A percentile compares a stretch with the other conserved stretches of the same genome.
Evolutionary conservation across 2,888 invertebrate genomes (phyloP).

Genomic region (Synergus gifuensis): DNA sequence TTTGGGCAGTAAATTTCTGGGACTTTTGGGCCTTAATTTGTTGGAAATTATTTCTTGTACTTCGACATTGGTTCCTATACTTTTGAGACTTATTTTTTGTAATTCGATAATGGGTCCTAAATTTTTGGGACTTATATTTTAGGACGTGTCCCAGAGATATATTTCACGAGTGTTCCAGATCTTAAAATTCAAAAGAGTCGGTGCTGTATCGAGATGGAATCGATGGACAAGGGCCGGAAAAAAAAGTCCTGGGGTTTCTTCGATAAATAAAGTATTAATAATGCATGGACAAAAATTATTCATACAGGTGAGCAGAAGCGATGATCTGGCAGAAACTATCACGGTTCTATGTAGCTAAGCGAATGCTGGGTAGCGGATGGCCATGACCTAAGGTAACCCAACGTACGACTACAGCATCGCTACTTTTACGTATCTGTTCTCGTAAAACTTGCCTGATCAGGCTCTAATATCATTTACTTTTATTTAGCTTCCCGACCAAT

Average conservation of each 20-base stretch:
- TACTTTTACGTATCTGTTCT: slow-evolving; percentile 24
- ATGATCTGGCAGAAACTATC: slow-evolving; percentile 41
- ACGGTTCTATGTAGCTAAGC: slow-evolving; percentile 29
- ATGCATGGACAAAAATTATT: slow-evolving; percentile 40
- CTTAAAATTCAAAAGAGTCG: neutral
- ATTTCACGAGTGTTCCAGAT: neutral
- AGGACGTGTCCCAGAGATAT: neutral
- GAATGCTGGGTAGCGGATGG: slow-evolving; percentile 28
- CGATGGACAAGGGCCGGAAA: neutral
- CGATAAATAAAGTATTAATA: slow-evolving; percentile 39
- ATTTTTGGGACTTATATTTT: too few species aligned
- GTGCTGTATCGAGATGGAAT: neutral
- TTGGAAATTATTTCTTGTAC: too few species aligned
- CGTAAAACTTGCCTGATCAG: slow-evolving; percentile 16
- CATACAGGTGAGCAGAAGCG: slow-evolving; percentile 38
- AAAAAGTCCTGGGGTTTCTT: neutral
- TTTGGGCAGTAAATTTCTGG: too few species aligned
- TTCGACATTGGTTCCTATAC: too few species aligned
- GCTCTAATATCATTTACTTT: slow-evolving; percentile 14
- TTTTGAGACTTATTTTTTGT: too few species aligned
- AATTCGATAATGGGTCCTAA: too few species aligned
- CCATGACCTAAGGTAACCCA: slow-evolving; percentile 40
- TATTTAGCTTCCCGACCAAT: neutral
- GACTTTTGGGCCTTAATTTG: too few species aligned
- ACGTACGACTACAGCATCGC: slow-evolving; percentile 32